Evolutionary conservation across 2,113 vertebrate species (phyloP).

Genomic region (Phainopepla nitens): DNA sequence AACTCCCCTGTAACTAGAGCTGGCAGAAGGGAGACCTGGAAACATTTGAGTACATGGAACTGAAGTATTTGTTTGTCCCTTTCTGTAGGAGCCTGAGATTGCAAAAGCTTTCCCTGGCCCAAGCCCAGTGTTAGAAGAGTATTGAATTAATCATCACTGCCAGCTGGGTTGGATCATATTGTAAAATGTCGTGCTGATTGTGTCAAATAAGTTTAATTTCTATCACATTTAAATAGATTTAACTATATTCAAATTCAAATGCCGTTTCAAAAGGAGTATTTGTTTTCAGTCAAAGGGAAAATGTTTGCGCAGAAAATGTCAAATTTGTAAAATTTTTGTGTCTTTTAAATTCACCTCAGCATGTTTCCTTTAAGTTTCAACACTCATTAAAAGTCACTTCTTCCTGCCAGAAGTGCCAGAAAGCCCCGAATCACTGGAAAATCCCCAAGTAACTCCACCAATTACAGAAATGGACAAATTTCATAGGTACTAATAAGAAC

Average conservation of each 20-base stretch:
- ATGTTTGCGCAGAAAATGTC: background rate
- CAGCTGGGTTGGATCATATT: background rate
- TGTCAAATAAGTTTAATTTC: background rate
- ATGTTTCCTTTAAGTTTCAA: background rate
- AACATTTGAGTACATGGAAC: background rate
- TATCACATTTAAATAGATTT: background rate
- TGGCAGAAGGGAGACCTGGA: background rate
- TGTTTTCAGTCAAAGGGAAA: background rate
- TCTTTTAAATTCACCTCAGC: background rate
- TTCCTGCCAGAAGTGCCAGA: background rate
- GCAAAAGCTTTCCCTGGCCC: background rate
- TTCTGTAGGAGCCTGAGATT: background rate
- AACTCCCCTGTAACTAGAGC: background rate
- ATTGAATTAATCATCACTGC: background rate
- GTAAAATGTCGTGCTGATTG: background rate
- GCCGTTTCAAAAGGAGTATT: background rate
- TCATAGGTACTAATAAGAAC: background rate
- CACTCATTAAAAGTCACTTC: background rate
- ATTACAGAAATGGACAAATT: background rate
- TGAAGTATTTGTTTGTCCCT: background rate
- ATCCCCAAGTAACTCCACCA: background rate
- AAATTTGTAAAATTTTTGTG: background rate
- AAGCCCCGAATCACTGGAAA: background rate
- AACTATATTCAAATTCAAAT: background rate
- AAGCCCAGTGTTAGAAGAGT: background rate